Percentiles rank a stretch among this genome's conserved stretches.
phyloP scores from a whole-genome alignment of 2,797 vertebrate genomes.

The Botia kubotai region DNA sequence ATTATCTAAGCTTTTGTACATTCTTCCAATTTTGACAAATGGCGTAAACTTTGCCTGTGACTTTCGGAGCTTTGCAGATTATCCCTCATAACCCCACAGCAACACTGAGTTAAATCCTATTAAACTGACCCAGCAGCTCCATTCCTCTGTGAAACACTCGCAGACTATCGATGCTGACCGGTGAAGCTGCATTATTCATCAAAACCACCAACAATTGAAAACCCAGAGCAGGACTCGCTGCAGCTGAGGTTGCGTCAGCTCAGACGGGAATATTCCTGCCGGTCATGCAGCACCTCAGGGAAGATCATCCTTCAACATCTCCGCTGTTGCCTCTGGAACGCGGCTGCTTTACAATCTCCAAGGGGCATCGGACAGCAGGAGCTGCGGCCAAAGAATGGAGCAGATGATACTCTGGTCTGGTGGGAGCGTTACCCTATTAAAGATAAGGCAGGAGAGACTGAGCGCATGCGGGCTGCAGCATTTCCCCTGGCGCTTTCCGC shows the following conservation, averaged over 20 bases:
- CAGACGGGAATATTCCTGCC: slow-evolving; percentile 37
- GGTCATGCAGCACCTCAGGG: slow-evolving; percentile 18
- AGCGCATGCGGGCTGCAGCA: not conserved
- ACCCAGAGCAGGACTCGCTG: not conserved
- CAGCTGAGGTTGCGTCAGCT: slow-evolving; percentile 12
- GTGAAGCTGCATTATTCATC: slow-evolving; percentile 51
- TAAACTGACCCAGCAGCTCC: not conserved
- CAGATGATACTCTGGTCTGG: not conserved
- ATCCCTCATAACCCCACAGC: not conserved
- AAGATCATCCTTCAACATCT: slow-evolving; percentile 45
- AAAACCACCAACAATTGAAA: slow-evolving; percentile 37
- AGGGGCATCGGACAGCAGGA: slow-evolving; percentile 11
- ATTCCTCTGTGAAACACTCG: not conserved
- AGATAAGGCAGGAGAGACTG: slow-evolving; percentile 15
- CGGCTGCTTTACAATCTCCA: slow-evolving; percentile 16
- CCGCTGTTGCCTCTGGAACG: slow-evolving; percentile 14
- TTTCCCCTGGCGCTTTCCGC: not conserved
- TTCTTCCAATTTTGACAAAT: too few species aligned
- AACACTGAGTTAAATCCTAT: slow-evolving; percentile 9
- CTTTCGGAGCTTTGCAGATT: too few species aligned
- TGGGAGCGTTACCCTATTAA: not conserved
- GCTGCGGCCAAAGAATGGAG: slow-evolving; percentile 6
- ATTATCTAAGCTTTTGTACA: too few species aligned
- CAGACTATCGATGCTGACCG: slow-evolving; percentile 8
- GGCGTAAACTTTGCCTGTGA: too few species aligned